phyloP scores from a whole-genome alignment of 2,113 vertebrate species.

The Motacilla alba region DNA sequence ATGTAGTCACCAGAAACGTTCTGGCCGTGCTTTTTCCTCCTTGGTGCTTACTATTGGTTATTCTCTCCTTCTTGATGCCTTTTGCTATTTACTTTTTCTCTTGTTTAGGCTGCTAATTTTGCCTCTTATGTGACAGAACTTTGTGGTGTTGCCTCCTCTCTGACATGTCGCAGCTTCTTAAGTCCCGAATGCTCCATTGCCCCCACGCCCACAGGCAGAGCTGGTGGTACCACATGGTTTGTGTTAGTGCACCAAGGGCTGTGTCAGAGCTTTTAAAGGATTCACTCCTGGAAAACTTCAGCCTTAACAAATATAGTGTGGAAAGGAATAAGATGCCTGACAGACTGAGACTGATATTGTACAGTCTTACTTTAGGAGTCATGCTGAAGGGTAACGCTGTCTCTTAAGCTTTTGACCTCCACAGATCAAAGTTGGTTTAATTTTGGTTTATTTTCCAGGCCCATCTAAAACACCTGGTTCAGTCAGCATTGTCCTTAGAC shows the following conservation, averaged over 20 bases:
- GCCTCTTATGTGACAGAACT: fast-evolving
- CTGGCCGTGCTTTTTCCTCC: neutral
- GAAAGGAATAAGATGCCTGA: neutral
- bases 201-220: neutral
- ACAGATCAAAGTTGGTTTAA: neutral
- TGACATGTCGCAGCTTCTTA: neutral
- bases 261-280: neutral
- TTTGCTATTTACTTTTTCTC: neutral
- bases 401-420: neutral
- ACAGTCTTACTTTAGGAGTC: neutral
- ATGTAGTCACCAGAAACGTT: neutral
- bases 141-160: neutral
- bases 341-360: neutral
- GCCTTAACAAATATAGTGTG: neutral
- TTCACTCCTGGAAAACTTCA: neutral
- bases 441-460: neutral
- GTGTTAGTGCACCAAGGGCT: neutral
- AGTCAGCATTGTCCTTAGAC: neutral
- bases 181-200: neutral
- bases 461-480: neutral
- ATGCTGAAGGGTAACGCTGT: neutral
- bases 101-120: neutral
- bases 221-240: neutral
- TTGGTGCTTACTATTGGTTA: neutral
- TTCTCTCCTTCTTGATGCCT: neutral